Conservation (phyloP, 1,140 invertebrate genomes). For the Parapsyche elsis region DNA sequence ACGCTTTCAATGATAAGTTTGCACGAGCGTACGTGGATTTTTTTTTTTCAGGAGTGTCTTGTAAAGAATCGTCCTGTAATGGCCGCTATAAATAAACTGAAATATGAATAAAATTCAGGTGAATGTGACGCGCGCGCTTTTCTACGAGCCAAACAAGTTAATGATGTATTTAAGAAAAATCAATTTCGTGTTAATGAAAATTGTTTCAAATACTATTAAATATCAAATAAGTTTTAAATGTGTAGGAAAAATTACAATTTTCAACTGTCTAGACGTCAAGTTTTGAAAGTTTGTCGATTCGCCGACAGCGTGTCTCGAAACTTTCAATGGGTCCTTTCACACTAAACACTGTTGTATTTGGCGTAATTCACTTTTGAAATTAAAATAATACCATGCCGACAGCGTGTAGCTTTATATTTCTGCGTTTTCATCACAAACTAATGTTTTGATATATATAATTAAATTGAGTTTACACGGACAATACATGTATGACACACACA, state of each 20-base stretch:
- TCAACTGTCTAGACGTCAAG: background rate
- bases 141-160: too few relatives aligned
- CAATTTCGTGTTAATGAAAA: too few relatives aligned
- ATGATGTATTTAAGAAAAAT: too few relatives aligned
- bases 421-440: too few relatives aligned
- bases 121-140: background rate
- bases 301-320: background rate
- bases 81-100: conserved; percentile 15
- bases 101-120: conserved; percentile 22
- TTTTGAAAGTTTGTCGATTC: background rate
- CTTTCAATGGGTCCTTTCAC: background rate
- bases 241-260: too few relatives aligned
- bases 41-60: conserved; percentile 2
- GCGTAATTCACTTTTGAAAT: background rate
- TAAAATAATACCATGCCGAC: background rate
- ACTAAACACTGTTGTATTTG: background rate
- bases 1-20: conserved; percentile 32
- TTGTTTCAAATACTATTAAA: too few relatives aligned
- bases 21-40: background rate
- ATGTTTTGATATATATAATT: too few relatives aligned
- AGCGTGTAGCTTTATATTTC: too few relatives aligned
- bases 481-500: too few relatives aligned
- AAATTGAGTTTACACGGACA: too few relatives aligned
- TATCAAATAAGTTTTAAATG: too few relatives aligned
- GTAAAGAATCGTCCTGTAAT: conserved; percentile 16